Conservation (phyloP, 2,888 invertebrate genomes). For the Strigamia transsilvanica region DNA sequence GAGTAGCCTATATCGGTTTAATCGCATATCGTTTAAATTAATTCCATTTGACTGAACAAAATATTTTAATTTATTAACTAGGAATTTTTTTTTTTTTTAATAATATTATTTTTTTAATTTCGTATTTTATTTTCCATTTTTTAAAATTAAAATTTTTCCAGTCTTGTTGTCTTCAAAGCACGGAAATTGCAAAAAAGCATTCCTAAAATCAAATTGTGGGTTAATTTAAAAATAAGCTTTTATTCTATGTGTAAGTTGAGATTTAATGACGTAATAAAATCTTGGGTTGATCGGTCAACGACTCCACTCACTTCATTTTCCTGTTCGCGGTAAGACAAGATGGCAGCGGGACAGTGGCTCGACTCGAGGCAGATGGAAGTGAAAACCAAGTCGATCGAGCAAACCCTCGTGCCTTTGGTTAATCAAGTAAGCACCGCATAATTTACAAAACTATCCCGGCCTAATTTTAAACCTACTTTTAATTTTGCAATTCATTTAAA, state of each 20-base stretch:
- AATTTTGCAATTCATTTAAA: neutral
- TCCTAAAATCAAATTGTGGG: too few species aligned
- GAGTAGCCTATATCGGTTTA: neutral
- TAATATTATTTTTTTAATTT: neutral
- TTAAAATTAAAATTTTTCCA: too few species aligned
- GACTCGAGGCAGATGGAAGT: conserved; percentile 73
- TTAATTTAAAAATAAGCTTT: too few species aligned
- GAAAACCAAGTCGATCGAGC: conserved; percentile 92
- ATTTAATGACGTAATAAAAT: conserved; percentile 7
- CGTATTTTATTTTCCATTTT: too few species aligned
- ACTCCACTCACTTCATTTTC: conserved; percentile 43
- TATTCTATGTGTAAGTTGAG: neutral
- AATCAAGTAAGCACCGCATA: conserved; percentile 79
- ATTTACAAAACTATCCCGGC: neutral
- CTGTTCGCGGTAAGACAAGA: conserved; percentile 43
- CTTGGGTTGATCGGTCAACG: conserved; percentile 28
- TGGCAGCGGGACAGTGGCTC: conserved; percentile 54
- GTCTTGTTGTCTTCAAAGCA: too few species aligned
- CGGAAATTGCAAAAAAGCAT: too few species aligned
- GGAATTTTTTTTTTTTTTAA: too few species aligned
- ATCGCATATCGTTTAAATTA: neutral
- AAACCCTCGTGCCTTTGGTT: conserved; percentile 90
- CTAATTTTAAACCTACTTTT: neutral
- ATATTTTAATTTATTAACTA: neutral
- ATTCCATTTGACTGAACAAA: neutral